Evolutionary conservation across 2,797 vertebrate species (phyloP), one percentile per base, ranked within the genome.

Genomic region (Pseudomugil tenellus): DNA sequence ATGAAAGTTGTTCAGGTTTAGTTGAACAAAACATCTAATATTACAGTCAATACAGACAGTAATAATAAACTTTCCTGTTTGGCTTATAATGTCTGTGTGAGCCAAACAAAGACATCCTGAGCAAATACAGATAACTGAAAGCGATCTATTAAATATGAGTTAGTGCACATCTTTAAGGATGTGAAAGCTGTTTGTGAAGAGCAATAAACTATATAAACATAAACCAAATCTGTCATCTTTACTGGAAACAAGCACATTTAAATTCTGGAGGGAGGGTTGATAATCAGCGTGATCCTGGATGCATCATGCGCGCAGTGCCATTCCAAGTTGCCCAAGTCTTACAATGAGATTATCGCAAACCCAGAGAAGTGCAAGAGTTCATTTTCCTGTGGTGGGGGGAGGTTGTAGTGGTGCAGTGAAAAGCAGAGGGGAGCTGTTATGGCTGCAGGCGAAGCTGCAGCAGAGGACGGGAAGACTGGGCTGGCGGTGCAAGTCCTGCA

Each of bases 231-330:
- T 31, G 5, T 11, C 11, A 63, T 37, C 35, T 52, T 35, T 28
- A 23, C 16, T 28, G 60, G 37, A 52, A 28, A 2, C 28, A 61
- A 28, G 4, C 0, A 1, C 28, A 39, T n/a, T 61, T 46, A 51
- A 52, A 63, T 52, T 37, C 12, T 16, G 19, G 23, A 26, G 49
- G 26, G 49, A 39, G 61, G 49, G 29, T 31, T 63, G 14, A 63
- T 54, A 35, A 37, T 54, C 26, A 39, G 28, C 51, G 37, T 41
- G 25, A 43, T 19, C 41, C 41, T 43, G 19, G 8, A 43, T 1
- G 4, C 41, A 43, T 6, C 14, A 3, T 39, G 1, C 35, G 16
- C 13, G 5, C 13, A 39, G 13, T 3, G 5, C 35, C 35, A 37
- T 13, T 37, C 5, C 35, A 13, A 9, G 1, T 9, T 34, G 16